Conservation (phyloP, 2,797 vertebrate genomes). For the Chrosomus eos region DNA sequence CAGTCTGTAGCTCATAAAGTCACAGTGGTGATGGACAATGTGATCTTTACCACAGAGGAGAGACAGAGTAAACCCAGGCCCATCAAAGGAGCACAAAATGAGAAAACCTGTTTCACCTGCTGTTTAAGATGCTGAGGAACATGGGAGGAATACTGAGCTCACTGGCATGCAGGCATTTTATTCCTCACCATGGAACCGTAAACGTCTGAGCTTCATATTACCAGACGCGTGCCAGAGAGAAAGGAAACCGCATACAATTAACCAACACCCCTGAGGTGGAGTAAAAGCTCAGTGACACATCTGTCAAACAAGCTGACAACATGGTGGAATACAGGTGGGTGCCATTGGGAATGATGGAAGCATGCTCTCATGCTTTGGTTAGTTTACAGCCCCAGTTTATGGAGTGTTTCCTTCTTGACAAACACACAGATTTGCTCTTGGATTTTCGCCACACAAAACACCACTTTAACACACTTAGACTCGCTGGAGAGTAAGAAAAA, state of each 20-base stretch:
- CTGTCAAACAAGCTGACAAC: slow-evolving; percentile 25
- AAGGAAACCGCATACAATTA: slow-evolving; percentile 34
- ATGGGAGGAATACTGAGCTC: slow-evolving; percentile 45
- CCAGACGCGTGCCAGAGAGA: slow-evolving; percentile 37
- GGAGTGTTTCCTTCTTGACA: slow-evolving; percentile 17
- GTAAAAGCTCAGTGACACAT: slow-evolving; percentile 26
- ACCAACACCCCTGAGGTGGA: slow-evolving; percentile 23
- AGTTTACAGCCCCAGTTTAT: slow-evolving; percentile 16
- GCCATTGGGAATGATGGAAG: slow-evolving; percentile 20
- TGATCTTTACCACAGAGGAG: slow-evolving; percentile 40
- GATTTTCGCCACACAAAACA: slow-evolving; percentile 28
- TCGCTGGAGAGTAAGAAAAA: not conserved
- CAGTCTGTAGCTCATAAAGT: slow-evolving; percentile 40
- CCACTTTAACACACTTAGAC: slow-evolving; percentile 26
- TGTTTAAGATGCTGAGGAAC: slow-evolving; percentile 22
- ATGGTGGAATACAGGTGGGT: slow-evolving; percentile 28
- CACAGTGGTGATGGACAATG: slow-evolving; percentile 14
- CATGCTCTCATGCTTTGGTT: slow-evolving; percentile 26
- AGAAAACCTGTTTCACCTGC: slow-evolving; percentile 56
- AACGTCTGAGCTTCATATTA: slow-evolving; percentile 48
- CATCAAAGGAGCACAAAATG: slow-evolving; percentile 49
- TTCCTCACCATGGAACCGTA: slow-evolving; percentile 35
- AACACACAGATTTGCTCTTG: slow-evolving; percentile 31
- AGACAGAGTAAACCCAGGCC: slow-evolving; percentile 26
- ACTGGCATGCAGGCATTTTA: slow-evolving; percentile 36